phyloP scores from a whole-genome alignment of 1,140 invertebrate genomes.

The Drosophila nannoptera region DNA sequence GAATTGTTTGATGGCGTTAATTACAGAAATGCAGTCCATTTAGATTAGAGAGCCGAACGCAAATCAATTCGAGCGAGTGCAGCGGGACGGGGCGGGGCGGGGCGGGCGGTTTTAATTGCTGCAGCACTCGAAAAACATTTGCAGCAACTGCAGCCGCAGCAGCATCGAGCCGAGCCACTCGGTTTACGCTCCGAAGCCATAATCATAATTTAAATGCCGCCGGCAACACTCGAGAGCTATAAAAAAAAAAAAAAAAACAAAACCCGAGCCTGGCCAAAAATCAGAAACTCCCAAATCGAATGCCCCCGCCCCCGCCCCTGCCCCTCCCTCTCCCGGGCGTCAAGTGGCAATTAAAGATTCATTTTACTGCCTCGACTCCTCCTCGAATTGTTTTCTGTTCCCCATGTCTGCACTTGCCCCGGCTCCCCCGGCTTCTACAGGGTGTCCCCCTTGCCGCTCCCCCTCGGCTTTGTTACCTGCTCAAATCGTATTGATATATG shows the following conservation, averaged over 20 bases:
- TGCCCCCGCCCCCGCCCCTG: background rate
- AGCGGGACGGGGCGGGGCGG: background rate
- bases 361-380: slow-evolving; percentile 49
- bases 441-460: too few relatives aligned
- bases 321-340: slow-evolving; percentile 7
- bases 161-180: slow-evolving; percentile 22
- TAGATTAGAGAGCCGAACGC: slow-evolving; percentile 41
- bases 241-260: slow-evolving; percentile 23
- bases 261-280: background rate
- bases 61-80: slow-evolving; percentile 25
- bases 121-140: slow-evolving; percentile 33
- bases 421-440: too few relatives aligned
- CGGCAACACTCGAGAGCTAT: slow-evolving; percentile 37
- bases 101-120: slow-evolving; percentile 31
- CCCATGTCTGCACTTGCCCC: slow-evolving; percentile 37
- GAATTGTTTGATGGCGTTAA: slow-evolving; percentile 45
- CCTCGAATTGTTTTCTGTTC: slow-evolving; percentile 30
- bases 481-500: slow-evolving; percentile 8
- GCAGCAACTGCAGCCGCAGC: slow-evolving; percentile 5
- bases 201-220: slow-evolving; percentile 52
- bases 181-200: slow-evolving; percentile 45
- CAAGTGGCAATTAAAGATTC: slow-evolving; percentile 51
- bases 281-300: slow-evolving; percentile 20
- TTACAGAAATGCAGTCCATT: slow-evolving; percentile 48
- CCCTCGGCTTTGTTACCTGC: too few relatives aligned